Evolutionary conservation across 30 jellyfish, hydroid and myxozoan genomes (phyloP).

Genomic region (Hydra vulgaris): DNA sequence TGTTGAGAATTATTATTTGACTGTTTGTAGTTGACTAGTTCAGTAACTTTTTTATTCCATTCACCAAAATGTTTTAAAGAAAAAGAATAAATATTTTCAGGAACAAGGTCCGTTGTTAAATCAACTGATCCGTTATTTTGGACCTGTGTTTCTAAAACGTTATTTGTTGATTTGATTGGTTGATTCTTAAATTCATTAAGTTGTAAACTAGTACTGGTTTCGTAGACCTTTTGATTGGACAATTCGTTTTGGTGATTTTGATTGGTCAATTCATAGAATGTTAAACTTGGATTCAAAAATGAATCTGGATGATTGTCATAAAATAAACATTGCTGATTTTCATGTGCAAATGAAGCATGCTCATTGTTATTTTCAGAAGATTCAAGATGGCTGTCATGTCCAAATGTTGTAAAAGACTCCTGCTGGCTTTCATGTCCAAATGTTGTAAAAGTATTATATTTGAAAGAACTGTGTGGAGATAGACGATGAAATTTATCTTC

Average conservation of each 20-base stretch:
- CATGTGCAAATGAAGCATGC: background rate
- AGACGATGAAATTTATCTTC: background rate
- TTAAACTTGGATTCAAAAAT: background rate
- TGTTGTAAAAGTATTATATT: no score
- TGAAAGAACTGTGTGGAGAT: background rate
- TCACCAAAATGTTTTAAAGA: background rate
- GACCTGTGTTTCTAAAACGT: background rate
- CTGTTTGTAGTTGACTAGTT: background rate
- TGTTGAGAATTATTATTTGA: background rate
- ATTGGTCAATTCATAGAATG: background rate
- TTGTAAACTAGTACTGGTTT: no score
- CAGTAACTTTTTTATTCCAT: background rate
- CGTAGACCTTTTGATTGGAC: no score
- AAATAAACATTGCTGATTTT: background rate
- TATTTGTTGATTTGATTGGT: no score
- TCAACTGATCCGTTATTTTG: background rate
- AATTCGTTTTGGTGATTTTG: no score
- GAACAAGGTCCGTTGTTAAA: background rate
- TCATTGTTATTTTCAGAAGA: no score
- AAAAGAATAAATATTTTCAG: background rate
- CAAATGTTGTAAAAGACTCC: no score
- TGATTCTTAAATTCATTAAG: background rate
- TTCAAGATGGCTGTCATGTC: no score
- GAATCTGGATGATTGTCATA: no score
- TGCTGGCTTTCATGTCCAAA: no score